A percentile compares a stretch with the other conserved stretches of the same genome.
phyloP scores from a whole-genome alignment of 2,113 vertebrate species.

The human (Homo sapiens) region GRCh38 chr22:25980001-25980500 shows the following conservation, averaged over 20 bases:
- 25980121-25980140: neutral
- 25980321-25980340: neutral
- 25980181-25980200: neutral
- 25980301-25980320: neutral
- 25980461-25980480: fast-evolving
- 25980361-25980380: neutral
- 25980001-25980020: neutral
- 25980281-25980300: neutral
- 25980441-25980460: neutral
- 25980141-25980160: neutral
- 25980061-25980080: neutral
- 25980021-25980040: neutral
- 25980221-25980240: neutral
- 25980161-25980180: fast-evolving
- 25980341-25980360: neutral
- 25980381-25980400: neutral
- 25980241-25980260: neutral
- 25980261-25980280: neutral
- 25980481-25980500: neutral
- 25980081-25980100: neutral
- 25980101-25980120: neutral
- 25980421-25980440: neutral
- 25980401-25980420: neutral
- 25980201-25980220: fast-evolving
- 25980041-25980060: fast-evolving